Percentiles rank a stretch among this genome's conserved stretches.
phyloP scores from a whole-genome alignment of 2,113 vertebrate species.

The Perca flavescens region DNA sequence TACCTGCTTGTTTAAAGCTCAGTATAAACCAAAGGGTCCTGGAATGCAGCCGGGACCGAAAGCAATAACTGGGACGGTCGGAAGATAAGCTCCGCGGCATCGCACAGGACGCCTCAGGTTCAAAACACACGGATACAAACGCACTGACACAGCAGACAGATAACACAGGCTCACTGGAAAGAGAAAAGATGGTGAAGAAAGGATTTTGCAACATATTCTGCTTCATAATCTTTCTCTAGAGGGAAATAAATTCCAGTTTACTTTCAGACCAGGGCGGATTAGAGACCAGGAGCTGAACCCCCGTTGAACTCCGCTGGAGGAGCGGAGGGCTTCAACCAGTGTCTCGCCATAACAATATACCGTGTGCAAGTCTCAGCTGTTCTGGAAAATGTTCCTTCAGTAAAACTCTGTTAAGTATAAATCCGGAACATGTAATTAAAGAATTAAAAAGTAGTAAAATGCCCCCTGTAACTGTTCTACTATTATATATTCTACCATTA shows the following conservation, averaged over 20 bases:
- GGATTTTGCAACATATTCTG: no score
- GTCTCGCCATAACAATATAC: slow-evolving; percentile 44
- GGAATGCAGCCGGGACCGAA: slow-evolving; percentile 49
- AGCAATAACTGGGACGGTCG: slow-evolving; percentile 52
- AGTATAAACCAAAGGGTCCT: slow-evolving; percentile 7
- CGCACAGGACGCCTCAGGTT: slow-evolving; percentile 11
- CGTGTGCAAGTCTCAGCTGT: not conserved
- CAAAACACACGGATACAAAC: not conserved
- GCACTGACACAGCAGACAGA: not conserved
- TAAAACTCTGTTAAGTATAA: no score
- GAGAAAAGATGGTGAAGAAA: no score
- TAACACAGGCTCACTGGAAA: no score
- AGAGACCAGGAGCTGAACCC: slow-evolving; percentile 46
- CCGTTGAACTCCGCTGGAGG: not conserved
- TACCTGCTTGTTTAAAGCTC: slow-evolving; percentile 36
- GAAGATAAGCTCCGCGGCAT: slow-evolving; percentile 47
- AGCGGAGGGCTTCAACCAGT: slow-evolving; percentile 19
- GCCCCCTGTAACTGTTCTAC: no score
- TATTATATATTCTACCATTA: no score
- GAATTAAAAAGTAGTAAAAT: no score
- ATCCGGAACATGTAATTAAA: no score
- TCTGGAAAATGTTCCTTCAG: not conserved
- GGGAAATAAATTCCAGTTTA: not conserved
- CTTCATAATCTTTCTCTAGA: no score
- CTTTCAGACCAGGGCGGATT: slow-evolving; percentile 40